Conservation (phyloP, 2,113 vertebrate genomes). For the Pterocles gutturalis region DNA sequence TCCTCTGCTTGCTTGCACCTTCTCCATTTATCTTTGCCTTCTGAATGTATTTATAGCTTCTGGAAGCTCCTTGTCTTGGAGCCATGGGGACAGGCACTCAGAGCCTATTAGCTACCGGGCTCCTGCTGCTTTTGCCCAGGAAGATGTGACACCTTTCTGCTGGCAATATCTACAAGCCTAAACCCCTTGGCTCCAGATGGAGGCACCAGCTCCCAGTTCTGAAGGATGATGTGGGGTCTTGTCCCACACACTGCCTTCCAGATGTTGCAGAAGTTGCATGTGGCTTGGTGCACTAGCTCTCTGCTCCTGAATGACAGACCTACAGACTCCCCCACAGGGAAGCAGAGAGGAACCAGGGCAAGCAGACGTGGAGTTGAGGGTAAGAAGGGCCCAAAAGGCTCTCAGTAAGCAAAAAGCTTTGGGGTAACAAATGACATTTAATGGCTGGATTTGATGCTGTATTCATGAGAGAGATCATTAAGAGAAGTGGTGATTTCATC, state of each 20-base stretch:
- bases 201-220: background rate
- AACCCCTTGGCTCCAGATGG: background rate
- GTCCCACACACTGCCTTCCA: background rate
- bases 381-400: background rate
- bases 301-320: background rate
- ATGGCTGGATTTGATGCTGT: background rate
- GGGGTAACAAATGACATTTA: background rate
- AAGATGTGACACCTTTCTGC: background rate
- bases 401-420: background rate
- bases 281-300: background rate
- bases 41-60: background rate
- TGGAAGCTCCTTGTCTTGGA: background rate
- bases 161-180: background rate
- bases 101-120: background rate
- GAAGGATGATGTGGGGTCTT: background rate
- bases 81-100: background rate
- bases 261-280: accelerated
- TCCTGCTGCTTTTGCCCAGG: background rate
- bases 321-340: accelerated
- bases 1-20: background rate
- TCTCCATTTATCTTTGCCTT: background rate
- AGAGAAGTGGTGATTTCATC: constrained; percentile 42
- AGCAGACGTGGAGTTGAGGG: background rate
- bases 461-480: constrained; percentile 11
- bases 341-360: background rate